Percentiles rank a stretch among this genome's conserved stretches.
Conservation (phyloP, 2,113 vertebrate species). For the Euleptes europaea region DNA sequence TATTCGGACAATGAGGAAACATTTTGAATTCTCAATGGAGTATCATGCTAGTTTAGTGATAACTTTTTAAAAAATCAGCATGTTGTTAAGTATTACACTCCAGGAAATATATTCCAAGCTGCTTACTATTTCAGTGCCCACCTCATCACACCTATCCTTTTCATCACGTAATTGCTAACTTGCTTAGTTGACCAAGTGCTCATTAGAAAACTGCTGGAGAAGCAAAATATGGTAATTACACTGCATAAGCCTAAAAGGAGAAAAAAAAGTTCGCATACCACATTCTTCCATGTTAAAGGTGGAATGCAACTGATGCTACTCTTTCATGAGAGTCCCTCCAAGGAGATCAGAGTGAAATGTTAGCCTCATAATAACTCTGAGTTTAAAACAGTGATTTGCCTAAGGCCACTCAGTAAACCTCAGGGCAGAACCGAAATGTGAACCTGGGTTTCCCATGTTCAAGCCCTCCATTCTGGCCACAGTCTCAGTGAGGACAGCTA, state of each 20-base stretch:
- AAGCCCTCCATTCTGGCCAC: no score
- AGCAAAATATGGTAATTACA: background rate
- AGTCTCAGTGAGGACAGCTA: no score
- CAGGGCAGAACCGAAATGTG: background rate
- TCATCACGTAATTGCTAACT: background rate
- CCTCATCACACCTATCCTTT: background rate
- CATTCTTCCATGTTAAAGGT: background rate
- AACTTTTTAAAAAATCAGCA: background rate
- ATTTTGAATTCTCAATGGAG: background rate
- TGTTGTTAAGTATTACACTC: background rate
- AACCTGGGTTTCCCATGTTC: no score
- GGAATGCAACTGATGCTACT: background rate
- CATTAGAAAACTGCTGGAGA: background rate
- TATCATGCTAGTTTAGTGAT: background rate
- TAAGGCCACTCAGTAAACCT: background rate
- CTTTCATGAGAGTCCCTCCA: accelerated
- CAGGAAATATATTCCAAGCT: background rate
- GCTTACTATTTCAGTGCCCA: background rate
- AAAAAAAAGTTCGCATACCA: slow-evolving; percentile 8
- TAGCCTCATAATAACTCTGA: background rate
- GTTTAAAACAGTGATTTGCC: background rate
- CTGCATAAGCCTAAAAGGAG: background rate
- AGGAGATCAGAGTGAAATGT: background rate
- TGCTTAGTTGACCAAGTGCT: background rate
- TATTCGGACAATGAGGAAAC: background rate